Conservation (phyloP, 2,113 vertebrate species). For the Eudyptes chrysolophus region DNA sequence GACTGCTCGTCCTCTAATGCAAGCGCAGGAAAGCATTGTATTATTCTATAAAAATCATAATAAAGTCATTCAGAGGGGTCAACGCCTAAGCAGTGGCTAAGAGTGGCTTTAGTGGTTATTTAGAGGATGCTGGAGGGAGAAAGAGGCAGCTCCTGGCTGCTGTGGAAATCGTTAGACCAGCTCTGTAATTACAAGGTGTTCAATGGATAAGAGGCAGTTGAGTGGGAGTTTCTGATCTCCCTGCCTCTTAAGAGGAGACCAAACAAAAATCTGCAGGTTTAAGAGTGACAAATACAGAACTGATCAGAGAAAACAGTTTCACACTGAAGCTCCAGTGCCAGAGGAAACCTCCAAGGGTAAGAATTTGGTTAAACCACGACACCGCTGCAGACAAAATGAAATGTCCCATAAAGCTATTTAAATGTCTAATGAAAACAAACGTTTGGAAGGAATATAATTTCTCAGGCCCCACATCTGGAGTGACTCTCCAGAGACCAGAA, state of each 20-base stretch:
- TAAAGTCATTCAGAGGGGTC: background rate
- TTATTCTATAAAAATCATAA: background rate
- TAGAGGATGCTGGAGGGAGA: background rate
- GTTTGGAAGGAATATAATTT: background rate
- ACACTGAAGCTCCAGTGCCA: background rate
- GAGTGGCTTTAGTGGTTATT: background rate
- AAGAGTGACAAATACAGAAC: background rate
- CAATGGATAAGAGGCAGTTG: background rate
- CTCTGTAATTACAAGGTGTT: background rate
- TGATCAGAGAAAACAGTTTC: background rate
- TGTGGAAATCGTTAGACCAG: background rate
- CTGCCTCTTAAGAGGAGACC: background rate
- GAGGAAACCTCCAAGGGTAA: background rate
- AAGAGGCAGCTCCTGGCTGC: background rate
- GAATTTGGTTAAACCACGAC: background rate
- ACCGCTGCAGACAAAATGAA: background rate
- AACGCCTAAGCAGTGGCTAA: background rate
- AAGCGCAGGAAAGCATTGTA: background rate
- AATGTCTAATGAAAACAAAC: background rate
- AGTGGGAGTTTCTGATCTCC: background rate
- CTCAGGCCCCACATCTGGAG: background rate
- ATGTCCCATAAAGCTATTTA: slow-evolving; percentile 11
- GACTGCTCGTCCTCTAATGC: background rate
- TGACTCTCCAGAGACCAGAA: background rate
- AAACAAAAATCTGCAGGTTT: background rate